phyloP scores from a whole-genome alignment of 2,888 invertebrate species.

The Pandemis cinnamomeana region DNA sequence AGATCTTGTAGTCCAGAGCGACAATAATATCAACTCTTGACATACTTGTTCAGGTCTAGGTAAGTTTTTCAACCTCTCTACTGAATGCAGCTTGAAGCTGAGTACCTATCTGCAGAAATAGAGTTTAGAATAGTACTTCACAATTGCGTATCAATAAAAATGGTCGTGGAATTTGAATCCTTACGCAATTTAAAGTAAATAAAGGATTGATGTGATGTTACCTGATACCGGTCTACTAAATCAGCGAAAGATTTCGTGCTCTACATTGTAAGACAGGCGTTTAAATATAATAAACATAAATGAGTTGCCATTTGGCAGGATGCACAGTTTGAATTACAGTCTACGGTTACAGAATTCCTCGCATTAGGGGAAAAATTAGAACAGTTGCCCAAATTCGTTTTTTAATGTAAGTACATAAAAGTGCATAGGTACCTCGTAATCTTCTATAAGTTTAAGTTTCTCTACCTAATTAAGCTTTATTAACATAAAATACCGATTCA shows the following conservation, averaged over 20 bases:
- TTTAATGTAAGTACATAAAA: background rate
- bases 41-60: background rate
- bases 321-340: constrained; percentile 26
- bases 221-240: background rate
- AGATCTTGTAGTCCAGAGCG: background rate
- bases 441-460: no score
- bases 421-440: background rate
- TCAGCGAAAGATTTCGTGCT: constrained; percentile 4
- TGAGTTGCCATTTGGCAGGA: constrained; percentile 29
- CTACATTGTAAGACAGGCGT: background rate
- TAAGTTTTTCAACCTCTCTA: background rate
- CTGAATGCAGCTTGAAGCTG: background rate
- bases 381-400: constrained; percentile 23
- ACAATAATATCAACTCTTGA: background rate
- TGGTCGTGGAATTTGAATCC: background rate
- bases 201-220: background rate
- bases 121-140: background rate
- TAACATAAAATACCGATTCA: constrained; percentile 2
- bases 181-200: background rate
- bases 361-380: constrained; percentile 22
- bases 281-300: background rate
- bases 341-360: constrained; percentile 27
- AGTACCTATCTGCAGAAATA: background rate
- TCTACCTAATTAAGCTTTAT: background rate
- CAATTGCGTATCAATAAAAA: background rate